phyloP scores from a whole-genome alignment of 2,888 invertebrate species.

The Coelinius sp. region DNA sequence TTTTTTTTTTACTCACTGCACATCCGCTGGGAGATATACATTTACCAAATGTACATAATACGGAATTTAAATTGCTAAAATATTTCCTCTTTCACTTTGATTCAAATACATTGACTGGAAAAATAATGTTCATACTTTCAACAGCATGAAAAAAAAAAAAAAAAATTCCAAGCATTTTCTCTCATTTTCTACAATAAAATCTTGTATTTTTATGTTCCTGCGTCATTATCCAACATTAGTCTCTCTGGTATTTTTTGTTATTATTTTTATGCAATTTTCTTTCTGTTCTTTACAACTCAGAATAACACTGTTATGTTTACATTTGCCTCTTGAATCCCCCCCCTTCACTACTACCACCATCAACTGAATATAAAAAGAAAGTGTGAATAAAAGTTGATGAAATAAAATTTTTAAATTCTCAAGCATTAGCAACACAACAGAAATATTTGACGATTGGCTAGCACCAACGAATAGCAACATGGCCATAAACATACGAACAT shows the following conservation, averaged over 20 bases:
- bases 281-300: not conserved
- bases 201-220: not conserved
- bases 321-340: not conserved
- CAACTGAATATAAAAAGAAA: not conserved
- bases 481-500: not conserved
- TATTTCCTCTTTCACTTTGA: too few species aligned
- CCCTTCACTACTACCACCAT: not conserved
- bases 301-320: not conserved
- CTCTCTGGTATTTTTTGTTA: not conserved
- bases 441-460: not conserved
- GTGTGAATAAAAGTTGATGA: not conserved
- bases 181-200: not conserved
- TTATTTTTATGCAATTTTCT: not conserved
- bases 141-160: not conserved
- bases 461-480: not conserved
- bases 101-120: not conserved
- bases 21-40: not conserved
- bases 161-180: not conserved
- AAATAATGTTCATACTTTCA: not conserved
- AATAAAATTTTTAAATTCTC: not conserved
- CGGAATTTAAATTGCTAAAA: not conserved
- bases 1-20: conserved; percentile 6
- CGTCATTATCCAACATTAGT: not conserved
- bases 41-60: not conserved
- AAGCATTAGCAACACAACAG: not conserved